phyloP scores from a whole-genome alignment of 2,888 invertebrate genomes.

The Pediacus dermestoides region DNA sequence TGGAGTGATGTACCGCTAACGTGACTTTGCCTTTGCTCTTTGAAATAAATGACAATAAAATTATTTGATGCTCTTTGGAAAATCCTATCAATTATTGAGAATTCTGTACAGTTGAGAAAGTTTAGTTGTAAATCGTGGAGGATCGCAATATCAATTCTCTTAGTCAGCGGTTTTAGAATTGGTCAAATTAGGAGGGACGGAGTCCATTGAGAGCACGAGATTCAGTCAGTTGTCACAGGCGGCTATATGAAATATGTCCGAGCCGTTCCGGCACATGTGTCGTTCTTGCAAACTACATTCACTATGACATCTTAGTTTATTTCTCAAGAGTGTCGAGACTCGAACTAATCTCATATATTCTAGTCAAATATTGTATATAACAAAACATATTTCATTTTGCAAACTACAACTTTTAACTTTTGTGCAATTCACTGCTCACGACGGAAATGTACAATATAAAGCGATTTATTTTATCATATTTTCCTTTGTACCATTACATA shows the following conservation, averaged over 20 bases:
- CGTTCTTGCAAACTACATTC: conserved; percentile 24
- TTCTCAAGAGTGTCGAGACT: conserved; percentile 20
- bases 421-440: too few relatives aligned
- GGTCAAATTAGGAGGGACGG: conserved; percentile 34
- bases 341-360: conserved; percentile 19
- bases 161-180: conserved; percentile 37
- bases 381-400: conserved; percentile 5
- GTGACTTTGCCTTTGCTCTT: neutral
- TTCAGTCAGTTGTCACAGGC: conserved; percentile 25
- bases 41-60: conserved; percentile 17
- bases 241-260: conserved; percentile 26
- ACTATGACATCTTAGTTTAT: conserved; percentile 29
- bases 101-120: conserved; percentile 3
- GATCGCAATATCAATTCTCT: conserved; percentile 26
- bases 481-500: too few relatives aligned
- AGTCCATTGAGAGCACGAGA: conserved; percentile 24
- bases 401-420: conserved; percentile 2
- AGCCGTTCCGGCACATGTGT: conserved; percentile 26
- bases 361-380: conserved; percentile 9
- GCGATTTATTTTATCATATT: too few relatives aligned
- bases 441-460: too few relatives aligned
- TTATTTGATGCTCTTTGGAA: conserved; percentile 17
- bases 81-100: conserved; percentile 24
- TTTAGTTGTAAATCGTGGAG: conserved; percentile 15
- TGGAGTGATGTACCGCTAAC: neutral